Percentiles rank a stretch among this genome's conserved stretches.
These are phyloP conservation scores for Rhopalosiphum nymphaeae DNA, from an alignment of 2,888 invertebrate species.

Conservation along the genomic window DNA sequence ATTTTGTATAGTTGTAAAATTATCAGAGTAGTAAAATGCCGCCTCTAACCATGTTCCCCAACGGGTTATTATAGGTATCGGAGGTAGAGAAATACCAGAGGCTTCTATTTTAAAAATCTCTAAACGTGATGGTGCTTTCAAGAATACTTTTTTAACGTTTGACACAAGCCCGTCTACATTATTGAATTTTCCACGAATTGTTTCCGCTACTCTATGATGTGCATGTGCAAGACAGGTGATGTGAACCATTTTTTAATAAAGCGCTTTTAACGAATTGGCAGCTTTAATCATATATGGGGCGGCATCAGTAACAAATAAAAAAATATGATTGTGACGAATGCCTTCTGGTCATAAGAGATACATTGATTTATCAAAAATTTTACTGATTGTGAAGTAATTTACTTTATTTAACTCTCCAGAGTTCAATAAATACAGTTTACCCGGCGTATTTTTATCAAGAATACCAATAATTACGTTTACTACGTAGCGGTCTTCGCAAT, in stretches of 20 bases:
- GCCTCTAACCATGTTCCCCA: slow-evolving; percentile 7
- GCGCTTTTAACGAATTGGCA: neutral
- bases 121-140: neutral
- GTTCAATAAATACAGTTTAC: slow-evolving; percentile 29
- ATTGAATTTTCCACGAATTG: slow-evolving; percentile 21
- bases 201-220: neutral
- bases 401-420: slow-evolving; percentile 36
- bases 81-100: neutral
- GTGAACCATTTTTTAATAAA: slow-evolving; percentile 21
- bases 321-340: slow-evolving; percentile 28
- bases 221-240: neutral
- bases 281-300: slow-evolving; percentile 12
- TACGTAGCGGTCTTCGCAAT: slow-evolving; percentile 26
- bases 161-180: slow-evolving; percentile 13
- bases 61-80: neutral
- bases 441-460: slow-evolving; percentile 28
- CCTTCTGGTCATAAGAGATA: slow-evolving; percentile 31
- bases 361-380: slow-evolving; percentile 30
- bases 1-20: slow-evolving; percentile 12
- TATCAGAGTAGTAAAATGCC: slow-evolving; percentile 9
- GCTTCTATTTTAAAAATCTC: slow-evolving; percentile 19
- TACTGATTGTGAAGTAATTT: slow-evolving; percentile 26
- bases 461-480: slow-evolving; percentile 26
- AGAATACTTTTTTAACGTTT: slow-evolving; percentile 3
- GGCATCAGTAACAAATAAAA: slow-evolving; percentile 44